These are phyloP conservation scores for Heteronetta atricapilla DNA, from an alignment of 2,113 vertebrate genomes.

Conservation along the genomic window DNA sequence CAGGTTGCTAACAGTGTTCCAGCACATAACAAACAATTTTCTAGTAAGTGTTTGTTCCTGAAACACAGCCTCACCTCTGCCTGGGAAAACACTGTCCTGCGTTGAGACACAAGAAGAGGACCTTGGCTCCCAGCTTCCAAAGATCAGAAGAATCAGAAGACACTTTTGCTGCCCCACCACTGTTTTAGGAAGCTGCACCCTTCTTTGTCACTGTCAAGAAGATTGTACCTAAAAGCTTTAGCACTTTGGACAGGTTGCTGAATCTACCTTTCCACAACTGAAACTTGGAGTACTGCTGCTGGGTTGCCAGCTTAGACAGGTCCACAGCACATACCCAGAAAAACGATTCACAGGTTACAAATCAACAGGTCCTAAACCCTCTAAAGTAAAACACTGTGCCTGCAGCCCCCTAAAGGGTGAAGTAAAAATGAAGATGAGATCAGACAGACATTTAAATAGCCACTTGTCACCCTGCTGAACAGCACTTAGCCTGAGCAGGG, in stretches of 20 bases:
- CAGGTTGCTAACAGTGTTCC: not conserved
- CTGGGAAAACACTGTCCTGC: not conserved
- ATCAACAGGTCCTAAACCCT: conserved; percentile 26
- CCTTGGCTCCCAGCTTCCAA: not conserved
- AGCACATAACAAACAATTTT: not conserved
- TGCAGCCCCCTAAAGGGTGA: not conserved
- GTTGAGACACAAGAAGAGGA: not conserved
- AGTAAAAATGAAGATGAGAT: conserved; percentile 9
- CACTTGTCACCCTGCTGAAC: not conserved
- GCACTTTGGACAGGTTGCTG: not conserved
- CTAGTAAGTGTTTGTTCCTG: not conserved
- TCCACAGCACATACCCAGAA: not conserved
- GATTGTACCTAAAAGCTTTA: not conserved
- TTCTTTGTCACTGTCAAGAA: not conserved
- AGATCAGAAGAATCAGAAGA: not conserved
- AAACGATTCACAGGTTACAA: not conserved
- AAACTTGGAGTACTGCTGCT: not conserved
- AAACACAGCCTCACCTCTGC: not conserved
- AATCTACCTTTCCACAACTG: not conserved
- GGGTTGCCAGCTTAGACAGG: not conserved
- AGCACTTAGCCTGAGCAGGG: not conserved
- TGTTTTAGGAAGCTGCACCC: not conserved
- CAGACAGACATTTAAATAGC: not conserved
- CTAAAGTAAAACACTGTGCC: not conserved
- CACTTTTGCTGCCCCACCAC: not conserved